phyloP scores from a whole-genome alignment of 2,113 vertebrate species.

The Nothoprocta pentlandii region DNA sequence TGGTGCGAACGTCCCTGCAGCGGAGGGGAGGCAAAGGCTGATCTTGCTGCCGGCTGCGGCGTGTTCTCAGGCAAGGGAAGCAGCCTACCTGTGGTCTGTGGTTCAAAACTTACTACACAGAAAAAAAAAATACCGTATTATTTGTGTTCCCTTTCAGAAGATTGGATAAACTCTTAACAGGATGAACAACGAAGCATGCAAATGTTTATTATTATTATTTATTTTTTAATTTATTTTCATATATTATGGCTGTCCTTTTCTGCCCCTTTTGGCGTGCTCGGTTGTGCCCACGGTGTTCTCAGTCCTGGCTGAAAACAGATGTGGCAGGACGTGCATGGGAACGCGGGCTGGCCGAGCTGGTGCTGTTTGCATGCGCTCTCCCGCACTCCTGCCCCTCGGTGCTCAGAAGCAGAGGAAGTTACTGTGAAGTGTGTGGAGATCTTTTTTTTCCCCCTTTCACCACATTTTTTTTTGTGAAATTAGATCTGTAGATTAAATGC shows the following conservation, averaged over 20 bases:
- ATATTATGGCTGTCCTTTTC: neutral
- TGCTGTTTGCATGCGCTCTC: neutral
- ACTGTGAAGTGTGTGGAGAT: neutral
- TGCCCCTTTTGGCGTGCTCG: neutral
- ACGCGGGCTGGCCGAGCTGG: neutral
- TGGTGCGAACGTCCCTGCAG: fast-evolving
- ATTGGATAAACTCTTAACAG: too few relatives aligned
- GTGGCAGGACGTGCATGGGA: neutral
- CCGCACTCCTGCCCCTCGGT: neutral
- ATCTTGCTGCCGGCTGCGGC: neutral
- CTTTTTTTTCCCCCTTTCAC: neutral
- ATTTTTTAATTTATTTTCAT: neutral
- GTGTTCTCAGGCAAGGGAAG: neutral
- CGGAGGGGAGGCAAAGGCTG: neutral
- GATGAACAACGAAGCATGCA: neutral
- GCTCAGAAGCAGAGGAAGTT: neutral
- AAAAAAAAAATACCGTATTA: neutral
- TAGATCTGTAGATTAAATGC: neutral
- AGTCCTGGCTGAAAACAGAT: neutral
- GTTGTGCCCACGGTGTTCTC: neutral
- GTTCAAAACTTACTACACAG: neutral
- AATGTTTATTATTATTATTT: neutral
- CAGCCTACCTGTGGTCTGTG: neutral
- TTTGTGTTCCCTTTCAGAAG: neutral
- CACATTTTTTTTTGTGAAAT: too few relatives aligned